Conservation (phyloP, 2,797 vertebrate species). For the Spatula clypeata region DNA sequence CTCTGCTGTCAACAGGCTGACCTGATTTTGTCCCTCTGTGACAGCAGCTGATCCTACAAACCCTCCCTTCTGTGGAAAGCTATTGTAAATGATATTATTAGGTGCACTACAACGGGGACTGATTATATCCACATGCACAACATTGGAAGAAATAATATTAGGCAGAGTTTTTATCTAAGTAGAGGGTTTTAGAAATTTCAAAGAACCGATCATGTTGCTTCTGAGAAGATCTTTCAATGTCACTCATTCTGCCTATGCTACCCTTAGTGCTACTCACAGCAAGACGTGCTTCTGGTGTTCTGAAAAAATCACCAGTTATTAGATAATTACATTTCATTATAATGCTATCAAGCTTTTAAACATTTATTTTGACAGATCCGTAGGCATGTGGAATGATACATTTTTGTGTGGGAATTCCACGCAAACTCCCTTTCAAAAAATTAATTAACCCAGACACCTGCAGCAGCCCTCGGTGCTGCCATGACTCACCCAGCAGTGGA, state of each 20-base stretch:
- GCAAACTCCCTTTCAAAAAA: not conserved
- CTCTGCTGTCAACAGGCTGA: not conserved
- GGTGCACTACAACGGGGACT: not conserved
- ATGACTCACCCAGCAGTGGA: not conserved
- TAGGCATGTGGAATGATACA: accelerated
- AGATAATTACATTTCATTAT: not conserved
- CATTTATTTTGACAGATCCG: not conserved
- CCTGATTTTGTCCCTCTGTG: not conserved
- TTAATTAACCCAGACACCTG: not conserved
- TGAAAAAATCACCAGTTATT: not conserved
- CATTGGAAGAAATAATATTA: not conserved
- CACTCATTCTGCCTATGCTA: not conserved
- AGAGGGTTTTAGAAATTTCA: not conserved
- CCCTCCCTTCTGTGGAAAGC: not conserved
- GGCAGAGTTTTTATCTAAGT: not conserved
- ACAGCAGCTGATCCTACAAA: not conserved
- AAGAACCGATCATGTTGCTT: not conserved
- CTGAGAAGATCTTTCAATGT: not conserved
- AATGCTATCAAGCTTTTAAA: not conserved
- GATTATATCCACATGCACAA: not conserved
- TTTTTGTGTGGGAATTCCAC: not conserved
- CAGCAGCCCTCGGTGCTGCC: not conserved
- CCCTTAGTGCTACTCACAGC: not conserved
- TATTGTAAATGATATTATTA: not conserved
- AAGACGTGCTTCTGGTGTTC: not conserved